A percentile compares a stretch with the other conserved stretches of the same genome.
Evolutionary conservation across 2,113 vertebrate genomes (phyloP).

Genomic region (Capricornis sumatraensis): DNA sequence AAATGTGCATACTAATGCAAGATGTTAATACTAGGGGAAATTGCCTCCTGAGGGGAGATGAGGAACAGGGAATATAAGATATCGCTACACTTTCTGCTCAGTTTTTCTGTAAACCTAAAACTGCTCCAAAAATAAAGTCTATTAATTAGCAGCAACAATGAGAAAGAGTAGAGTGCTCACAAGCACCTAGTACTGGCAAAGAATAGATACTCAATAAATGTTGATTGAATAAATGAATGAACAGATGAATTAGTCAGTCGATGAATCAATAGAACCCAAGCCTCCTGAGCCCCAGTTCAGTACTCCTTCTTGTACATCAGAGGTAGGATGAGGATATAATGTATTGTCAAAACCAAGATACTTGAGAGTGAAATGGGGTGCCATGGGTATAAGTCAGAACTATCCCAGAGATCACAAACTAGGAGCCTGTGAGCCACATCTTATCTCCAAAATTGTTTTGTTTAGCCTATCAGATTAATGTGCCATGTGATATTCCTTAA

Average conservation of each 20-base stretch:
- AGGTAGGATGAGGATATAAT: neutral
- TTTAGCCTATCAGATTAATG: slow-evolving; percentile 8
- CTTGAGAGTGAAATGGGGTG: neutral
- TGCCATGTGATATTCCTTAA: neutral
- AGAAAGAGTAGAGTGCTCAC: neutral
- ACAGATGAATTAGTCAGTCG: neutral
- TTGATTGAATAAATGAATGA: slow-evolving; percentile 2
- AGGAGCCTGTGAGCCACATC: neutral
- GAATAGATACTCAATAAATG: neutral
- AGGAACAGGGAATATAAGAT: neutral
- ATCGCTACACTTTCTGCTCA: neutral
- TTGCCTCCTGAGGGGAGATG: neutral
- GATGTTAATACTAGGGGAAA: neutral
- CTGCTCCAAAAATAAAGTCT: slow-evolving; percentile 7
- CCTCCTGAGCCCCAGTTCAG: neutral
- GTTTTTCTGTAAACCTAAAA: slow-evolving; percentile 38
- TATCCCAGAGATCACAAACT: slow-evolving; percentile 15
- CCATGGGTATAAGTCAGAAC: neutral
- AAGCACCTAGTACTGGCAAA: neutral
- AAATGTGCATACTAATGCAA: neutral
- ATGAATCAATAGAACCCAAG: neutral
- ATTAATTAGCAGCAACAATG: neutral
- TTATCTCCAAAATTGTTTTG: slow-evolving; percentile 5
- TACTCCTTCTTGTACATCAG: neutral
- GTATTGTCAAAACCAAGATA: slow-evolving; percentile 7